Conservation (phyloP, 2,888 invertebrate species). For the Netelia virgata region DNA sequence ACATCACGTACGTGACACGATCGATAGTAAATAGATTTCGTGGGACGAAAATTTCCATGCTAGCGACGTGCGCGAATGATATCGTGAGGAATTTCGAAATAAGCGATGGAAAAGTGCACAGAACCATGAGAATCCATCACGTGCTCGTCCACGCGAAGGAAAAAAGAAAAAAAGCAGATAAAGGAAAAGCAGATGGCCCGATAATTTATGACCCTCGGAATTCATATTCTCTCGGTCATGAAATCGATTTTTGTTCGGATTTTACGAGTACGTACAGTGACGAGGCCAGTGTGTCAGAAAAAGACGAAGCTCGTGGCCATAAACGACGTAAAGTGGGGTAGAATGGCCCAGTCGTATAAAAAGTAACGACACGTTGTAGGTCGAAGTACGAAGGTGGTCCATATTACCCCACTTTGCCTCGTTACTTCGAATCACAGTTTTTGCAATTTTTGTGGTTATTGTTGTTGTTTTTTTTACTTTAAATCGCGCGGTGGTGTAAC, state of each 20-base stretch:
- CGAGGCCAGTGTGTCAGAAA: constrained; percentile 63
- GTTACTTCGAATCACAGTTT: neutral
- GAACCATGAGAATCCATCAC: constrained; percentile 31
- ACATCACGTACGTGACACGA: too few species aligned
- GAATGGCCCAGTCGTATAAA: too few species aligned
- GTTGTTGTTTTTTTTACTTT: constrained; percentile 18
- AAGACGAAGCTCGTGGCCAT: constrained; percentile 8
- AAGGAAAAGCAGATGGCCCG: constrained; percentile 34
- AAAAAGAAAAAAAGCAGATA: neutral
- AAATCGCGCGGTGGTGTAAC: neutral
- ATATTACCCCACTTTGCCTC: neutral
- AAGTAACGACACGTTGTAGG: too few species aligned
- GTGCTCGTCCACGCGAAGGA: constrained; percentile 25
- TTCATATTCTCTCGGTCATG: constrained; percentile 34
- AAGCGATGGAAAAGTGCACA: constrained; percentile 24
- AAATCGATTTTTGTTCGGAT: constrained; percentile 57
- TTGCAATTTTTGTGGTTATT: neutral
- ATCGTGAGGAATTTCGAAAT: constrained; percentile 25
- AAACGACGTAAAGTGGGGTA: too few species aligned
- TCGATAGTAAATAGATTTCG: too few species aligned
- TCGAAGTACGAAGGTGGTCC: neutral
- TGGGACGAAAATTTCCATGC: neutral
- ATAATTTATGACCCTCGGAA: constrained; percentile 32
- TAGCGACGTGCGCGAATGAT: constrained; percentile 4
- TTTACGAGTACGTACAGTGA: constrained; percentile 1